Evolutionary conservation across 2,797 vertebrate genomes (phyloP), one percentile per base, ranked within the genome.

Genomic region (Gymnoscopelus braueri): DNA sequence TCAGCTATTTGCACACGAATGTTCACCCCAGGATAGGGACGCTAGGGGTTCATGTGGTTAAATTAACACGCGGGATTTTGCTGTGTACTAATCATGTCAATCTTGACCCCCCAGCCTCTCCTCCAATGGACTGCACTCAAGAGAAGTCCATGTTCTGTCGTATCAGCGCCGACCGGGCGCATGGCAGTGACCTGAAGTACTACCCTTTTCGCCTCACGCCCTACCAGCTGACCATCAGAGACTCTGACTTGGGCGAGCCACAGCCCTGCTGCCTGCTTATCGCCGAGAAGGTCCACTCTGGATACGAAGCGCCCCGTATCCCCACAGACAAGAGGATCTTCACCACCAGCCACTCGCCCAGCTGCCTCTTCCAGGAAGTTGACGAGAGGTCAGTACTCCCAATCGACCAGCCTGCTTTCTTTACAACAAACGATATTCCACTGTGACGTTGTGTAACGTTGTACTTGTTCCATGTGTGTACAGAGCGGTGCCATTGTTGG

Each of bases 71-170:
- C 7, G 0, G 9, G 39, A 44, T 39, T n/a, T 87, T 84, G 70
- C 83, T 84, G 52, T 84, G 52, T 69, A 3, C 54, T 55, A 6
- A 59, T 62, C 52, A 13, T 70, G 47, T 67, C 3, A 8, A 2
- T n/a, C 12, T 51, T 19, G 1, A 1, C 23, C 65, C 77, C 58
- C 52, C 80, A 84, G 69, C 87, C 24, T 93, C 94, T 7, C 92
- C 96, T 7, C 86, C 91, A 0, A 90, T 88, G 32, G 94, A 96
- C 39, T 94, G 87, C 73, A 93, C 94, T 6, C 95, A 95, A 68
- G 95, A 95, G 93, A 98, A 97, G 75, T 95, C 96, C 74, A 97
- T 99, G 89, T 98, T 97, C 95, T 98, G 96, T 78, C 93, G 96
- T 35, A 95, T 99, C 83, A 95, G 96, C 0, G 87, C 88, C 8